These are phyloP conservation scores for Alosa alosa DNA, from an alignment of 2,113 vertebrate genomes.

Conservation along the genomic window DNA sequence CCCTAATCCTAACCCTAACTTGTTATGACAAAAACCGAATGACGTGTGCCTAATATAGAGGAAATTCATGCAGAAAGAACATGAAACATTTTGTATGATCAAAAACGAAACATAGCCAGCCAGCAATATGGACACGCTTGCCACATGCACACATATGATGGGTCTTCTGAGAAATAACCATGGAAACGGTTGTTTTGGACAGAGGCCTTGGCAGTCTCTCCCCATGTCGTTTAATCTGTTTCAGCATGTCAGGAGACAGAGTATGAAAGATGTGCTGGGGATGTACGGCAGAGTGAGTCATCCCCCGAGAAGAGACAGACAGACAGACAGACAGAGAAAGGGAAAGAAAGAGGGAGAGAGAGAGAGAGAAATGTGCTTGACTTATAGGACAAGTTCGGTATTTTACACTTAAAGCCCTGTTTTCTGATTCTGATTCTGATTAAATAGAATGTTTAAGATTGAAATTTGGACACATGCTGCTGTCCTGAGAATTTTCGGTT, in stretches of 20 bases:
- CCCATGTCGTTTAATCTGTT: neutral
- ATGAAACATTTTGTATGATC: neutral
- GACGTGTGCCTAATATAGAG: neutral
- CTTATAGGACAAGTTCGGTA: too few species aligned
- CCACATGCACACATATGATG: neutral
- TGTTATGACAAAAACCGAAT: neutral
- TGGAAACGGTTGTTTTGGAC: neutral
- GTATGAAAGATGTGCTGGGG: neutral
- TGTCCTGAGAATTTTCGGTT: too few species aligned
- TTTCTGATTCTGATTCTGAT: too few species aligned
- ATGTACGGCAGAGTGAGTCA: neutral
- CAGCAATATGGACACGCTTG: neutral
- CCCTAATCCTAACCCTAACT: too few species aligned
- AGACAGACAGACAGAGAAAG: neutral
- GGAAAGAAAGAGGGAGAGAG: neutral
- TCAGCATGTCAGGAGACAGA: neutral
- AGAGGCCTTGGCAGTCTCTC: neutral
- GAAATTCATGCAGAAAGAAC: neutral
- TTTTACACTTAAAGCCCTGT: too few species aligned
- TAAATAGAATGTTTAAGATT: too few species aligned
- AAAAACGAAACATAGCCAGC: neutral
- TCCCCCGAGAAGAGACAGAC: neutral
- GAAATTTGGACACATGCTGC: too few species aligned
- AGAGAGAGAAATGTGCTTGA: neutral
- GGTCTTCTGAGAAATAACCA: neutral